Evolutionary conservation across 1,140 invertebrate species (phyloP).

Genomic region (Ostrea denselamellosa): DNA sequence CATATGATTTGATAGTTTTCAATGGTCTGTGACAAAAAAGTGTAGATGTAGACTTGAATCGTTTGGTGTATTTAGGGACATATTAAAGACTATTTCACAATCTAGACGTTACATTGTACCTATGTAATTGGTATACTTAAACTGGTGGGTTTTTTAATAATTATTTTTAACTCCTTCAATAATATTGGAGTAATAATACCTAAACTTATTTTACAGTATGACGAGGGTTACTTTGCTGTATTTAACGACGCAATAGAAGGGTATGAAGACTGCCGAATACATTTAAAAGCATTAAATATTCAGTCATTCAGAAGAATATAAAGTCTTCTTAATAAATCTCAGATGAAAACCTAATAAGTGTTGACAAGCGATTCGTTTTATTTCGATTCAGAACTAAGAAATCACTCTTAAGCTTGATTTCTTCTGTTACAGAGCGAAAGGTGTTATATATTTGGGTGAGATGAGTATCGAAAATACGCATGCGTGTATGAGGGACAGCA

Average conservation of each 20-base stretch:
- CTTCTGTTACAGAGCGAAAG: constrained; percentile 52
- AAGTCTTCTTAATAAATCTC: not conserved
- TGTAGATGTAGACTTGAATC: no score
- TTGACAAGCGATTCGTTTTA: not conserved
- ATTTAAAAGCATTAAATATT: no score
- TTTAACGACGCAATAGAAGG: not conserved
- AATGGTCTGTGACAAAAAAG: no score
- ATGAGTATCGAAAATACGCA: constrained; percentile 63
- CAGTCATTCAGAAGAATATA: not conserved
- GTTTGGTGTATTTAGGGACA: not conserved
- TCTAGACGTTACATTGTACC: not conserved
- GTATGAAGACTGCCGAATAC: not conserved
- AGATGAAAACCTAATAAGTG: not conserved
- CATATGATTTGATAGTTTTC: no score
- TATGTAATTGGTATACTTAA: not conserved
- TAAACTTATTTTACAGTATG: not conserved
- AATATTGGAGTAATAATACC: no score
- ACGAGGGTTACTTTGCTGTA: not conserved
- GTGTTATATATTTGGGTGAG: constrained; percentile 66
- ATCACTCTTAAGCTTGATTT: not conserved
- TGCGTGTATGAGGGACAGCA: constrained; percentile 63
- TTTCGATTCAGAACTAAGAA: not conserved
- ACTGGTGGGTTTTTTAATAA: no score
- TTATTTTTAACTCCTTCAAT: no score
- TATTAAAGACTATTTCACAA: not conserved